Evolutionary conservation across 1,140 invertebrate species (phyloP).

Genomic region (Brachionus koreanus): DNA sequence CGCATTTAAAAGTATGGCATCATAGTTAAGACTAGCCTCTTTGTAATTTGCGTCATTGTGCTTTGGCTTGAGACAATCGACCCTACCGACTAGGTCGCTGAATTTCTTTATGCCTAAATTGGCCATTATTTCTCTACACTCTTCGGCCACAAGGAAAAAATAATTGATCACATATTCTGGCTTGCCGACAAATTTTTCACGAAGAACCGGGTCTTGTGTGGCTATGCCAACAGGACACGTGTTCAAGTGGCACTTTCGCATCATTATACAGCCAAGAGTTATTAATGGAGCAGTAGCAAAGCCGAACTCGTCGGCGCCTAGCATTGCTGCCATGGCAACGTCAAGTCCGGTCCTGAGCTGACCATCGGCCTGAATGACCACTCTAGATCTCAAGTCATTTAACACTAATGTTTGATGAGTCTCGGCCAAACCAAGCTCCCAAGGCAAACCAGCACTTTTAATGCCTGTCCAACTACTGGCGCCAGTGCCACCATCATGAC

Average conservation of each 20-base stretch:
- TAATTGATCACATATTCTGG: slow-evolving; percentile 97
- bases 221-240: slow-evolving; percentile 98
- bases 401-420: slow-evolving; percentile 90
- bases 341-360: slow-evolving; percentile 61
- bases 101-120: slow-evolving; percentile 79
- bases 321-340: slow-evolving; percentile 86
- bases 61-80: slow-evolving; percentile 69
- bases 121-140: slow-evolving; percentile 84
- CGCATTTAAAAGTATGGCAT: slow-evolving; percentile 80
- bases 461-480: slow-evolving; percentile 91
- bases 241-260: slow-evolving; percentile 98
- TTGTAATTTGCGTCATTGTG: slow-evolving; percentile 64
- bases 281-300: slow-evolving; percentile 96
- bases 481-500: slow-evolving; percentile 95
- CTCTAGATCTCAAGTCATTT: slow-evolving; percentile 87
- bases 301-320: slow-evolving; percentile 98
- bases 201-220: slow-evolving; percentile 82
- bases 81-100: slow-evolving; percentile 88
- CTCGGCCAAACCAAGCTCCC: slow-evolving; percentile 94
- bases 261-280: slow-evolving; percentile 96
- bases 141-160: slow-evolving; percentile 93
- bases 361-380: slow-evolving; percentile 76
- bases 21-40: slow-evolving; percentile 64
- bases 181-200: slow-evolving; percentile 93
- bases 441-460: slow-evolving; percentile 89